Evolutionary conservation across 1,140 invertebrate species (phyloP), one percentile per base, ranked within the genome.

Genomic region (Drosophila sucinea): DNA sequence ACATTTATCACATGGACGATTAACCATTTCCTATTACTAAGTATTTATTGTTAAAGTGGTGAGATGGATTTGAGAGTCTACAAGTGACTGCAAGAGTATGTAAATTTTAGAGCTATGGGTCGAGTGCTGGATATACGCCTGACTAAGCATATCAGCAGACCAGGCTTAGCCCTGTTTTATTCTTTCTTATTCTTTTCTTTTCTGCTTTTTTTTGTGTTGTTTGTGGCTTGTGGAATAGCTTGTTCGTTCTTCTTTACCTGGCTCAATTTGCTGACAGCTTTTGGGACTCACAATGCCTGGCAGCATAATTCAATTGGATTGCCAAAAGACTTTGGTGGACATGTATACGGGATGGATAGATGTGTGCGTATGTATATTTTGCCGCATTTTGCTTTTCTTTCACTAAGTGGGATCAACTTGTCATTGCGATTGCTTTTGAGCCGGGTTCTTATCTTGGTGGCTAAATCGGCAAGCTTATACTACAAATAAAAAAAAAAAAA

Each of bases 271-370:
- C 79, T 72, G 83, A 87, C 84, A 87, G 83, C 58, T 57, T 70
- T 71, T 47, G 60, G 78, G 58, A 32, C 70, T 71, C 57, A 69
- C 69, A 75, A 68, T 60, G 30, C 55, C 61, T 83, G 83, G 84
- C 84, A 89, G 74, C 83, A 87, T 87, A 89, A 89, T 83, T 89
- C 83, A 73, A 87, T 87, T 80, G 83, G 83, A 89, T 83, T 87
- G 77, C 68, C 82, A 71, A 69, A 67, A 60, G 73, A 47, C 76
- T 77, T 80, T 71, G 71, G 67, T 35, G 61, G 51, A 54, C 35
- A 62, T 77, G 64, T 77, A 33, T 35, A 11, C 33, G 23, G 17
- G 17, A 17, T 17, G 17, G 8, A 35, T 11, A 4, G 1, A 8
- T 29, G 11, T 10, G 27, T 29, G 27, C 10, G n/a, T 60, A 23